Evolutionary conservation across 2,888 invertebrate species (phyloP).

Genomic region (Cephus runcator): DNA sequence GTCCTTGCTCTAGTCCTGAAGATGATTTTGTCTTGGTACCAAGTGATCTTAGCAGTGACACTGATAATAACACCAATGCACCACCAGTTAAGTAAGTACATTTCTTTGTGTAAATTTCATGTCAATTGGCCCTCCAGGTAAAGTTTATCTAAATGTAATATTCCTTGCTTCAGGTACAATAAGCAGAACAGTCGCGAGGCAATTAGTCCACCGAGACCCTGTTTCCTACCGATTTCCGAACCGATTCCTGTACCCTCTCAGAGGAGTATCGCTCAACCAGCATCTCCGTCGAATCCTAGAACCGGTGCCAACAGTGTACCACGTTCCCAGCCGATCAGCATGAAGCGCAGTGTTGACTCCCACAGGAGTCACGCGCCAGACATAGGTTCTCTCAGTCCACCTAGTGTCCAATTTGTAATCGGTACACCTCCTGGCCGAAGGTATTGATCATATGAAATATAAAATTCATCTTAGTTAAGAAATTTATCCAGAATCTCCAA

Average conservation of each 20-base stretch:
- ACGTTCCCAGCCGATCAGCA: slow-evolving; percentile 87
- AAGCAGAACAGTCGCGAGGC: slow-evolving; percentile 62
- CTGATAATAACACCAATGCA: slow-evolving; percentile 60
- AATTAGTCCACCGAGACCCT: slow-evolving; percentile 75
- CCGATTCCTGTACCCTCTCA: slow-evolving; percentile 82
- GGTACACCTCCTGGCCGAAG: slow-evolving; percentile 84
- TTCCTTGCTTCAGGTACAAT: slow-evolving; percentile 67
- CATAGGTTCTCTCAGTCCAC: slow-evolving; percentile 92
- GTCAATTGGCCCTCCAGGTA: background rate
- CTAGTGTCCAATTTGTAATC: slow-evolving; percentile 87
- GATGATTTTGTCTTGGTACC: slow-evolving; percentile 63
- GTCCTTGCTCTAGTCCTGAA: slow-evolving; percentile 64
- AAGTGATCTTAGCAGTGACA: slow-evolving; percentile 60
- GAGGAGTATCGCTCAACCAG: slow-evolving; percentile 59
- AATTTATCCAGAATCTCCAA: slow-evolving; percentile 31
- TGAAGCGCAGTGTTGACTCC: slow-evolving; percentile 76
- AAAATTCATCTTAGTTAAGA: slow-evolving; percentile 4
- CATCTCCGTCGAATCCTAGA: slow-evolving; percentile 30
- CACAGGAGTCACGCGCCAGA: slow-evolving; percentile 78
- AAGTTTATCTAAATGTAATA: background rate
- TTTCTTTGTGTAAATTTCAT: background rate
- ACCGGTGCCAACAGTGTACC: slow-evolving; percentile 71
- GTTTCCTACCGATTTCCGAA: slow-evolving; percentile 77
- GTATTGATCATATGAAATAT: slow-evolving; percentile 64
- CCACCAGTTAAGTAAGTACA: slow-evolving; percentile 52